A percentile compares a stretch with the other conserved stretches of the same genome.
Evolutionary conservation across 2,113 vertebrate species (phyloP).

Genomic region (Xyliphius kryptos): DNA sequence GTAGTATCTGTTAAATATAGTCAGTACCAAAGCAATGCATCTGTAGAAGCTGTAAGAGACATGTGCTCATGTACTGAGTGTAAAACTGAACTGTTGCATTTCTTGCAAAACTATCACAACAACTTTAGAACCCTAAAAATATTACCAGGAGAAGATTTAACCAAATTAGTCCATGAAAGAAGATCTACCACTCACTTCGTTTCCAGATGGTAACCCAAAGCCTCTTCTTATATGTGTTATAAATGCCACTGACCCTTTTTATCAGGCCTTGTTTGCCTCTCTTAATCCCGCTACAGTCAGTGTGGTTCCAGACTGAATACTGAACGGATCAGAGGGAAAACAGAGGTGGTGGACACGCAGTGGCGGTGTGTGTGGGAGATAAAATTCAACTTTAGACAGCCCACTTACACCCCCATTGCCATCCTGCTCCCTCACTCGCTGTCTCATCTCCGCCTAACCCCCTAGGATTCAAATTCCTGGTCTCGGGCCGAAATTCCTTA

Average conservation of each 20-base stretch:
- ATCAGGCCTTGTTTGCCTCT: not conserved
- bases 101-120: not conserved
- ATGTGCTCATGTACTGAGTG: no score
- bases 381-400: conserved; percentile 23
- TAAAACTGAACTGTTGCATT: not conserved
- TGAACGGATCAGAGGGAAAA: conserved; percentile 19
- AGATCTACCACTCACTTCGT: conserved; percentile 1
- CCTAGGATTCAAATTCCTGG: conserved; percentile 43
- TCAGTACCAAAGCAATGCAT: no score
- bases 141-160: not conserved
- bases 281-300: not conserved
- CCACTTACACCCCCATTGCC: conserved; percentile 26
- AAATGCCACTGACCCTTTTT: not conserved
- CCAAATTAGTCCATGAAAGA: not conserved
- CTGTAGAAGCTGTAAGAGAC: no score
- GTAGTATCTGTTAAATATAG: no score
- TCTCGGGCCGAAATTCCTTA: conserved; percentile 37
- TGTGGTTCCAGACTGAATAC: not conserved
- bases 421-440: conserved; percentile 19
- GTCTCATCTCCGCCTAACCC: conserved; percentile 22
- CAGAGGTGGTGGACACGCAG: conserved; percentile 11
- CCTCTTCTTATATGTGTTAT: not conserved
- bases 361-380: conserved; percentile 17
- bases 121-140: not conserved
- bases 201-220: not conserved